Base-by-base conservation (phyloP, 1,140 invertebrate species). In the Dendrolimus punctatus region DNA sequence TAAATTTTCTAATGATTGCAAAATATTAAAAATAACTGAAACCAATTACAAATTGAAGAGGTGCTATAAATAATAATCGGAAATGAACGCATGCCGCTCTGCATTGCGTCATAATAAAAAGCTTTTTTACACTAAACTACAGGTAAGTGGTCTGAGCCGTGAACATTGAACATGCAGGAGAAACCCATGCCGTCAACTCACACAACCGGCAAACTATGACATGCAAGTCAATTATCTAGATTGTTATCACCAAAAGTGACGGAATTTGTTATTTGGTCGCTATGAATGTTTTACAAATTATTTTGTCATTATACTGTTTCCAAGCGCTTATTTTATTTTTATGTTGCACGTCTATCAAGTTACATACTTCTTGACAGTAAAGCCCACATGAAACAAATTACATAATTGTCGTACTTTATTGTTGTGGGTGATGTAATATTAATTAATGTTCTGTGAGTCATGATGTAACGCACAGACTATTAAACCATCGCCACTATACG, bases 141-240 rank as follows among this genome's bases (percentile, higher is more conserved):
- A 10, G 39, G 47, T 57, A 23, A 37, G 37, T 46, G 49, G 51
- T 44, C 45, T 10, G 23, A 53, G 8, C 9, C n/a, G 36, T 45
- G 10, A 45, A 42, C 5, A 40, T 23, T 23, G 23, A 23, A 23
- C 23, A 42, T 42, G 8, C 38, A 49, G 56, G 56, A 51, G 46
- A 58, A 58, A 58, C 46, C 56, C 56, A 53, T 49, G 56, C 40
- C 56, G 56, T 53, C 51, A 58, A 46, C 48, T 23, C 23, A 40
- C 9, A 39, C 39, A 37, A 6, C n/a, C 39, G 6, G 23, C 8
- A 39, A 44, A 36, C 39, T 42, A 45, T 53, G 51, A 58, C 42
- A 42, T 6, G 51, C 46, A 53, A 51, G 49, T 51, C 49, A 38
- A 6, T 58, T 53, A 58, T 53, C 51, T 57, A 39, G 55, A 49